phyloP scores from a whole-genome alignment of 2,888 invertebrate genomes.

The Aleiodes testaceus region DNA sequence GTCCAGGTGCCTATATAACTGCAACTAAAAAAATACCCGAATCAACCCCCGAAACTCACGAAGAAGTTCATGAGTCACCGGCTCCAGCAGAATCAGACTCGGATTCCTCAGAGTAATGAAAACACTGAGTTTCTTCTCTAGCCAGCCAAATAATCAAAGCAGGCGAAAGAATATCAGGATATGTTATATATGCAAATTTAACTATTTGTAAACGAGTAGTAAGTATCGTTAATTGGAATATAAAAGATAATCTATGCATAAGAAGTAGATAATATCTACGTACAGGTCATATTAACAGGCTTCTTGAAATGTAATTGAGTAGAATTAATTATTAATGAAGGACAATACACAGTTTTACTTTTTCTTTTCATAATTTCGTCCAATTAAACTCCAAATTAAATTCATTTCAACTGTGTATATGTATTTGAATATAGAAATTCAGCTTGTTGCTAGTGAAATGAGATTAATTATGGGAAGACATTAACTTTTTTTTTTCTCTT shows the following conservation, averaged over 20 bases:
- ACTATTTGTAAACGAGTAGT: not conserved
- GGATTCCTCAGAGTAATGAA: constrained; percentile 74
- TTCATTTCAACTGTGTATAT: constrained; percentile 9
- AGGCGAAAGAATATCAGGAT: not conserved
- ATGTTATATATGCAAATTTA: not conserved
- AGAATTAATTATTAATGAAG: constrained; percentile 63
- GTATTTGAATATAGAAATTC: constrained; percentile 5
- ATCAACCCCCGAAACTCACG: constrained; percentile 64
- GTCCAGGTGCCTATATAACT: constrained; percentile 80
- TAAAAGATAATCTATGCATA: not conserved
- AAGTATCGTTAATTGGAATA: constrained; percentile 12
- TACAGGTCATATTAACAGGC: not conserved
- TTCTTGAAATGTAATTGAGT: constrained; percentile 40
- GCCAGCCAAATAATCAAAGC: not conserved
- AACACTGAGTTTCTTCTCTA: not conserved
- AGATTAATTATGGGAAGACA: constrained; percentile 49
- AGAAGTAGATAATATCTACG: not conserved
- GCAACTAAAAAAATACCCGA: constrained; percentile 75
- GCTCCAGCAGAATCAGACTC: constrained; percentile 73
- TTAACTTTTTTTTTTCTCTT: constrained; percentile 18
- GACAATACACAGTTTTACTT: constrained; percentile 67
- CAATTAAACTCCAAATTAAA: not conserved
- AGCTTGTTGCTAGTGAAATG: constrained; percentile 19
- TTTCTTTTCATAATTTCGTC: not conserved
- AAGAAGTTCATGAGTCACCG: constrained; percentile 69